Percentiles rank a stretch among this genome's conserved stretches.
Conservation (phyloP, 1,140 invertebrate species). For the Ceratina calcarata region DNA sequence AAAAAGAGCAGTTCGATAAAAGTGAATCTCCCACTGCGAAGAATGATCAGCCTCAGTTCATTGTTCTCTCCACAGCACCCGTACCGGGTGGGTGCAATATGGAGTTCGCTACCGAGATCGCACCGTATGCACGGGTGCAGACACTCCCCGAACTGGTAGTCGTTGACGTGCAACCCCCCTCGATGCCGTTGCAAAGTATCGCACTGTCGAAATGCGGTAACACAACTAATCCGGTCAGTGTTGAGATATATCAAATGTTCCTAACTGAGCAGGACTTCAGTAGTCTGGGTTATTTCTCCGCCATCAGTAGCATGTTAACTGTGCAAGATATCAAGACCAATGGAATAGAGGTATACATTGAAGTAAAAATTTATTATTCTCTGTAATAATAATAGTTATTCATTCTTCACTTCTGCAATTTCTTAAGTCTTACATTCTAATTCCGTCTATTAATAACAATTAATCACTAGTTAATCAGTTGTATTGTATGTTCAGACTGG, state of each 20-base stretch:
- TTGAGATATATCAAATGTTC: constrained; percentile 85
- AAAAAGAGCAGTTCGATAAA: too few species aligned
- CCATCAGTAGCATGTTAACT: constrained; percentile 84
- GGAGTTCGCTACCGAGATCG: constrained; percentile 83
- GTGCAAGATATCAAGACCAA: constrained; percentile 81
- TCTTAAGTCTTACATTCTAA: too few species aligned
- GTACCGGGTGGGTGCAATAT: constrained; percentile 90
- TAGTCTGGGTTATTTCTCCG: constrained; percentile 83
- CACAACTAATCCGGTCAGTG: constrained; percentile 69
- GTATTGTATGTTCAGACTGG: too few species aligned
- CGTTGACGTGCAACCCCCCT: constrained; percentile 83
- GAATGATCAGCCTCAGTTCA: constrained; percentile 12
- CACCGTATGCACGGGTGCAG: constrained; percentile 83
- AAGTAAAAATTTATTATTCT: not conserved
- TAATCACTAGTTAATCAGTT: too few species aligned
- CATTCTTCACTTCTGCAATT: not conserved
- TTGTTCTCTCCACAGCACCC: constrained; percentile 82
- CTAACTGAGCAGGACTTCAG: constrained; percentile 82
- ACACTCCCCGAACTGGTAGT: constrained; percentile 80
- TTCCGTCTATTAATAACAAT: too few species aligned
- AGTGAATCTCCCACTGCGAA: not conserved
- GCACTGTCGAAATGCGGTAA: constrained; percentile 66
- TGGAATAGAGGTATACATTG: constrained; percentile 81
- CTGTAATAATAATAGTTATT: not conserved
- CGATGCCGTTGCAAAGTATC: constrained; percentile 65